Conservation (phyloP, 2,797 vertebrate genomes). For the Odontamblyopus lacepedii region DNA sequence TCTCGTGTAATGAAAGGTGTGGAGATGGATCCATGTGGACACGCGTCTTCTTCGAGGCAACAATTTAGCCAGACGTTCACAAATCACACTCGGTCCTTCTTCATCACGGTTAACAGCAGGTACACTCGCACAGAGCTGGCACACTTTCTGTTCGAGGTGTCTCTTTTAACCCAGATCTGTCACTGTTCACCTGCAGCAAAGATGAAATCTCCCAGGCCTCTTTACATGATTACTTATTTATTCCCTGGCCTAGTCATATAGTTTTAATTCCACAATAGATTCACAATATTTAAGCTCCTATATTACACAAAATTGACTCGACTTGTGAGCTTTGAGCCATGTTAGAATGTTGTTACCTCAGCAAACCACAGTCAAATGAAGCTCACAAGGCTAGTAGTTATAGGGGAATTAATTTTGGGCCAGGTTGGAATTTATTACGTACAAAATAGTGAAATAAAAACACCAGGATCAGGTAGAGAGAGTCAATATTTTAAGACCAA, state of each 20-base stretch:
- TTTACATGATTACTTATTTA: conserved; percentile 6
- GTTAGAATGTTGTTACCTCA: too few species aligned
- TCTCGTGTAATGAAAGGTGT: conserved; percentile 54
- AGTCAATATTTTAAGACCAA: too few species aligned
- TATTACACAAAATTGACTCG: too few species aligned
- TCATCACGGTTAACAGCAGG: conserved; percentile 34
- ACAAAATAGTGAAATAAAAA: too few species aligned
- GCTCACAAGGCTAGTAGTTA: too few species aligned
- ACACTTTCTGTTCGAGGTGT: conserved; percentile 28
- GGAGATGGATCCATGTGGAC: conserved; percentile 34
- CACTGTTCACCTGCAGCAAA: conserved; percentile 39
- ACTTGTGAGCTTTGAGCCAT: too few species aligned
- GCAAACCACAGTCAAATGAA: too few species aligned
- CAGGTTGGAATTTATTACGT: too few species aligned
- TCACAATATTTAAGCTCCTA: too few species aligned
- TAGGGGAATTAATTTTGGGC: too few species aligned
- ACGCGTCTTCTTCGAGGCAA: conserved; percentile 25
- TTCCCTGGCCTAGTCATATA: not conserved
- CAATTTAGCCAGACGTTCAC: conserved; percentile 34
- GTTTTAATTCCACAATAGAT: too few species aligned
- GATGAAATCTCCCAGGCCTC: conserved; percentile 24
- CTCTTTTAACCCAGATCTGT: conserved; percentile 54
- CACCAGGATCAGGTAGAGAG: too few species aligned
- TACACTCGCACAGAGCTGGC: conserved; percentile 12
- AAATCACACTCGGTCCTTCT: conserved; percentile 21